Evolutionary conservation across 2,888 invertebrate species (phyloP), one percentile per base, ranked within the genome.

Genomic region (Erebia aethiops): DNA sequence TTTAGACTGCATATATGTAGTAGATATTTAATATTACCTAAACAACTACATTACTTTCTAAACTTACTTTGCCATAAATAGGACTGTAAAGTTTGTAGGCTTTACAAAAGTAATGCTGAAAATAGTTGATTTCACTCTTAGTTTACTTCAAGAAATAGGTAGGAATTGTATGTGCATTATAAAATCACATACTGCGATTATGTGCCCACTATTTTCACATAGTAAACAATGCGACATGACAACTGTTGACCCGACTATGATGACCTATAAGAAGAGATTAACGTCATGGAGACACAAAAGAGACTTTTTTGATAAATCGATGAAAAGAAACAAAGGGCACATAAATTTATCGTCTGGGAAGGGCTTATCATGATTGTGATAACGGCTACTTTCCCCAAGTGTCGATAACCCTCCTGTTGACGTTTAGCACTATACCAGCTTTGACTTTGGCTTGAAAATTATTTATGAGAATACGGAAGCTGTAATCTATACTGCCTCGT

Each of bases 291-390:
- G 71, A 75, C 75, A 84, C 82, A 87, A 86, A 82, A 81, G 83
- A 78, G 79, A 80, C 76, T 82, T 87, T 89, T 90, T 90, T 90
- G 89, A 90, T 91, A 88, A 89, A 91, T 91, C 84, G 84, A 83
- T 80, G 86, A 88, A 90, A 90, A 90, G 89, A 90, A 90, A 92
- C 91, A 92, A 93, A 92, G 90, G 89, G 83, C 88, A 85, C 87
- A 92, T 92, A 92, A 91, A 92, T 91, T 91, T 87, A 89, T 87
- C 84, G 86, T 77, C 81, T 78, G 80, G 81, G 81, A 80, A 84
- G 81, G 81, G 84, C 87, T 90, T 92, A 92, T 92, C 91, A 87
- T 85, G 77, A 76, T 73, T 75, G 74, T 76, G 91, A 91, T 91
- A 86, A 81, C 77, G 83, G 79, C 81, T 83, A 89, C 92, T 92